Base-by-base conservation (phyloP, 1,140 invertebrate species). In the Bombyx mori region DNA sequence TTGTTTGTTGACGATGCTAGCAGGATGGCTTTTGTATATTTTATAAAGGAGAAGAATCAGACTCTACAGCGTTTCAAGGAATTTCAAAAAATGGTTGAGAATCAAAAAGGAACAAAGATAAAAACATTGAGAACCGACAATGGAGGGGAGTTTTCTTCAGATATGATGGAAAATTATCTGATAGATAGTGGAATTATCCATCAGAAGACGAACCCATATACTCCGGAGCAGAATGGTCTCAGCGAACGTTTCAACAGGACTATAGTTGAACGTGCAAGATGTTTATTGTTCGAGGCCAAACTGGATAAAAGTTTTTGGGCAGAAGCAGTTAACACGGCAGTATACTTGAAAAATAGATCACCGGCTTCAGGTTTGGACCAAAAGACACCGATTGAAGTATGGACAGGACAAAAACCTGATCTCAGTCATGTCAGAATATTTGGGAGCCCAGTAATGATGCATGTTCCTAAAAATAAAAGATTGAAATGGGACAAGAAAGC, bases 351-450 rank as follows among this genome's bases (percentile, higher is more conserved):
- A 53, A 57, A 9, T 18, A 62, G 18, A 61, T 54, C 1, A 74
- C 57, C 52, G 54, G 59, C 12, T 74, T 60, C 61, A 56, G 63
- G 62, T 52, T 50, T 65, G 68, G 8, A 58, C 58, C 50, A 86
- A 78, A 54, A 18, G 12, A 18, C 12, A 18, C 12, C 12, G 12
- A 18, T 18, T 18, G 12, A 18, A 18, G 12, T 18, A 18, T 18
- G 12, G 12, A 18, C 12, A 18, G 12, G 12, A 18, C 12, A 18
- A 18, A 18, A 18, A 1, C 74, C 78, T 43, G 57, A 77, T 52
- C 56, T 85, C 1, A 59, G 56, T n/a, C 73, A 86, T 58, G 22
- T 87, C 1, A 56, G 63, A 58, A 47, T 79, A 7, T 87, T 84
- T 67, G 80, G 80, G 0, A 69, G 62, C 44, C 56, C 8, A 44